Evolutionary conservation across 2,113 vertebrate genomes (phyloP).

Genomic region (Steatornis caripensis): DNA sequence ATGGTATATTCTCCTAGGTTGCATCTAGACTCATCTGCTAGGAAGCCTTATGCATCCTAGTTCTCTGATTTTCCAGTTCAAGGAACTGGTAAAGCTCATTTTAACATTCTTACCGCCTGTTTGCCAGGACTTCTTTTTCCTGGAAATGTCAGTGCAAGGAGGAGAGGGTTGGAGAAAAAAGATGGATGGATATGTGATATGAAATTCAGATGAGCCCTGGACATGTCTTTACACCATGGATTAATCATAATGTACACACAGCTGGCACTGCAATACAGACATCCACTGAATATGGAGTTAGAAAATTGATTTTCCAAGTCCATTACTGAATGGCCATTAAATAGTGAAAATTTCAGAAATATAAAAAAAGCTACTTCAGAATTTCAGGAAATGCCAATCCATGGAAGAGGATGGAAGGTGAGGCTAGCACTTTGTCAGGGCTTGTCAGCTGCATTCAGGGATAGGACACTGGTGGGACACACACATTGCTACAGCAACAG

Average conservation of each 20-base stretch:
- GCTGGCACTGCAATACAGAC: not conserved
- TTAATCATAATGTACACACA: not conserved
- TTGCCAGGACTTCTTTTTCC: not conserved
- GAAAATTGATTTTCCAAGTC: not conserved
- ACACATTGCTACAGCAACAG: not conserved
- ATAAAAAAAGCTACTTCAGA: not conserved
- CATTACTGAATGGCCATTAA: not conserved
- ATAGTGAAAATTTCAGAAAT: not conserved
- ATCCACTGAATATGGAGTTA: not conserved
- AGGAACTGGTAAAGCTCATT: not conserved
- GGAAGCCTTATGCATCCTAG: not conserved
- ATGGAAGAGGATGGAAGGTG: not conserved
- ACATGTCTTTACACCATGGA: not conserved
- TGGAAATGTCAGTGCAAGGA: not conserved
- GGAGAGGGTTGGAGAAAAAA: not conserved
- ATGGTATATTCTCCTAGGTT: not conserved
- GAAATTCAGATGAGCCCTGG: not conserved
- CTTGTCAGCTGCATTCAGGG: not conserved
- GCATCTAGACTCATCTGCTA: not conserved
- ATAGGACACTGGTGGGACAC: not conserved
- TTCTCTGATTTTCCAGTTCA: not conserved
- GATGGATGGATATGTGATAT: no score
- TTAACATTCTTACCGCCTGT: not conserved
- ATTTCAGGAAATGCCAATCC: not conserved
- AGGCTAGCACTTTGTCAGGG: not conserved